Evolutionary conservation across 2,888 invertebrate species (phyloP), one percentile per base, ranked within the genome.

Genomic region (Nomada goodeniana): DNA sequence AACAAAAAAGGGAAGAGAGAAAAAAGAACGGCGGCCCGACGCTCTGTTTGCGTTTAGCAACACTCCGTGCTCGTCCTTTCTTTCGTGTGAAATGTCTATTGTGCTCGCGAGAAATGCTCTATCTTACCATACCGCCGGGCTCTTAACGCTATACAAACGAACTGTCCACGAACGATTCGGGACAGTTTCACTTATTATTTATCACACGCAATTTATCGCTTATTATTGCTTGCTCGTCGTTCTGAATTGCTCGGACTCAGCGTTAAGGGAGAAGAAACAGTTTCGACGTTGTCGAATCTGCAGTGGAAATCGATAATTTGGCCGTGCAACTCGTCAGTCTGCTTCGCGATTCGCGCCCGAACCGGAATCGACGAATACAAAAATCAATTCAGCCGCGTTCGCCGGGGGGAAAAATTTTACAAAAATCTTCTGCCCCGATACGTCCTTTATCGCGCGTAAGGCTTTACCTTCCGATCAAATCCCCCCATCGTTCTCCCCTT

Each of bases 221-320:
- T 81, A 81, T 81, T 84, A 79, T 83, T 83, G 84, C 80, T 84
- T 83, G 70, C 80, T 74, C 74, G 44, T 80, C 65, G 71, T 23
- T 69, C 57, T 57, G 67, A 72, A 80, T 67, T 50, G 29, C 60
- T n/a, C 29, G 50, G 63, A 77, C 29, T 44, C 77, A 26, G 44
- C 67, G 57, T n/a, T 73, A 57, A 80, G 63, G 61, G 55, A 65
- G 15, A 29, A 55, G 73, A 26, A 47, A 47, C 13, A 15, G 13
- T 23, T 61, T 55, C 55, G 23, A 18, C n/a, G 52, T 71, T 20
- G 70, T 59, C n/a, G 23, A 52, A n/a, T 18, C 26, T 52, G 57
- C 80, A 26, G 15, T 15, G 71, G 70, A 55, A 68, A 36, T 20
- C 20, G 60, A n/a, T 23, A 29, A 59, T 18, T 60, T n/a, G 42